Evolutionary conservation across 2,797 vertebrate genomes (phyloP), one percentile per base, ranked within the genome.

Genomic region (Orientallactaga sibirica): DNA sequence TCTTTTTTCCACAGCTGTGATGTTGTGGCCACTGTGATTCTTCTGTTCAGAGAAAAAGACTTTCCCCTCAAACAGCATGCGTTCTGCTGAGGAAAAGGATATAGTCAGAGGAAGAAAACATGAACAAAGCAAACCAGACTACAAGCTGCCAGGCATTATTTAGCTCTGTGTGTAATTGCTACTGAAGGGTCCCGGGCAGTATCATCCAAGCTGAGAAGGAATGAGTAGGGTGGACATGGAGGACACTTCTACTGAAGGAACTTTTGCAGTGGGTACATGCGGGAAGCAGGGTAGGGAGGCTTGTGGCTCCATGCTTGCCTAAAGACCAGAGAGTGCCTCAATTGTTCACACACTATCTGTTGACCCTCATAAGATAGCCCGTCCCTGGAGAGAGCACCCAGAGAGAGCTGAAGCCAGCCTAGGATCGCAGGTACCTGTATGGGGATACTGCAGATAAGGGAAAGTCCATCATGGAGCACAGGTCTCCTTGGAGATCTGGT

Each of bases 261-360:
- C 9, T 1, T n/a, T 3, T 11, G 7, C 10, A 6, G 18, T 20
- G 16, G 8, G 3, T 2, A 1, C 10, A 25, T 16, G 6, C 0
- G 0, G 37, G 24, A 7, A 29, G 48, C 19, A 9, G 4, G 10
- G 7, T 2, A 0, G 19, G 20, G 7, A 1, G 33, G 64, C 7
- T 22, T 16, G 0, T 19, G 74, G 5, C 20, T 27, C 6, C 15
- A 8, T 5, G 19, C 29, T 2, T 7, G n/a, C 70, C 16, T 27
- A 7, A 25, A 62, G 3, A 9, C 25, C 61, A 37, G 71, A 22
- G 10, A 9, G 3, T 0, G 6, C 61, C 58, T 55, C 43, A 1
- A 1, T 52, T 10, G 0, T 48, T 41, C 64, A 5, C 1, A 7
- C 3, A 1, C 43, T 18, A 5, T 4, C 64, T 27, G 4, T 27